A percentile compares a stretch with the other conserved stretches of the same genome.
phyloP scores from a whole-genome alignment of 1,140 invertebrate species.

The Drosophila funebris region DNA sequence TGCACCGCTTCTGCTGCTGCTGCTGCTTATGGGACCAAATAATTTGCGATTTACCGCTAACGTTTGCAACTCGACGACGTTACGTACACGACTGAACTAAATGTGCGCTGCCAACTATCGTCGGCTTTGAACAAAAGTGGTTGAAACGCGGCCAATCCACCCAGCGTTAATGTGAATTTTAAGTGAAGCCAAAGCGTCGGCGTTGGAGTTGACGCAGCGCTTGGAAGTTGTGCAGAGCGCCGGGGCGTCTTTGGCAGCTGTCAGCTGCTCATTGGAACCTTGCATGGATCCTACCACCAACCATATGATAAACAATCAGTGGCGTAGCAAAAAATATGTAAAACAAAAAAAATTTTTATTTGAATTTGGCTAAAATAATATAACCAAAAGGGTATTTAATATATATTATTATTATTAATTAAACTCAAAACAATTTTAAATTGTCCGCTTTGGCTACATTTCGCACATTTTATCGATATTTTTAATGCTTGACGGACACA shows the following conservation, averaged over 20 bases:
- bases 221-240: constrained; percentile 58
- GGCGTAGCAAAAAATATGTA: constrained; percentile 15
- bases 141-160: constrained; percentile 36
- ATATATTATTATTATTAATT: not conserved
- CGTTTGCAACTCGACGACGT: constrained; percentile 71
- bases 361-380: no score
- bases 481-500: no score
- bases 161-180: constrained; percentile 17
- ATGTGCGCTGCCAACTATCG: constrained; percentile 41
- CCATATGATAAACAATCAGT: constrained; percentile 27
- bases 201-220: constrained; percentile 80
- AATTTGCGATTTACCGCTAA: constrained; percentile 39
- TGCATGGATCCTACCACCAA: not conserved
- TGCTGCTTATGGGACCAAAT: constrained; percentile 31
- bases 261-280: constrained; percentile 40
- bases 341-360: no score
- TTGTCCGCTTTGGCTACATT: no score
- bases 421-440: no score
- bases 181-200: constrained; percentile 67
- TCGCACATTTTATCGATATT: not conserved
- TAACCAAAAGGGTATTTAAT: no score
- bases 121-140: constrained; percentile 35
- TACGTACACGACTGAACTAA: constrained; percentile 69
- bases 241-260: constrained; percentile 22
- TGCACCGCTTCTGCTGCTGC: constrained; percentile 54